A percentile compares a stretch with the other conserved stretches of the same genome.
phyloP scores from a whole-genome alignment of 2,888 invertebrate species.

The Heliconius charithonia region DNA sequence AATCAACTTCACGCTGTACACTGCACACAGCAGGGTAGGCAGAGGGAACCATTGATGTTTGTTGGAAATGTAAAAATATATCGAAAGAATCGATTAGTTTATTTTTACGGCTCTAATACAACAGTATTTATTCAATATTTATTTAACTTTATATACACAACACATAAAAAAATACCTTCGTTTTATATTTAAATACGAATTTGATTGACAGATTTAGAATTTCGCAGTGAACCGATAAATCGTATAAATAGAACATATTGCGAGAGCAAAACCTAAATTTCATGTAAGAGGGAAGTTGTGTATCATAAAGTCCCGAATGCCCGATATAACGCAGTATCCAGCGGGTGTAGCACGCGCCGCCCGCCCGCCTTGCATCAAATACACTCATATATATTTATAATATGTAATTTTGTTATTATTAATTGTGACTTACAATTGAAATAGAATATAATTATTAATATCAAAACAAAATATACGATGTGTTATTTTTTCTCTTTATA shows the following conservation, averaged over 20 bases:
- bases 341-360: slow-evolving; percentile 32
- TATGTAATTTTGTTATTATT: background rate
- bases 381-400: background rate
- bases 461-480: no score
- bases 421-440: background rate
- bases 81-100: no score
- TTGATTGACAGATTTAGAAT: slow-evolving; percentile 24
- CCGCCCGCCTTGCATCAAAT: slow-evolving; percentile 4
- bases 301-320: slow-evolving; percentile 42
- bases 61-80: no score
- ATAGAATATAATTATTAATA: background rate
- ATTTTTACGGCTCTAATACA: no score
- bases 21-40: no score
- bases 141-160: background rate
- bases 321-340: slow-evolving; percentile 46
- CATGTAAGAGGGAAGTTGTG: slow-evolving; percentile 37
- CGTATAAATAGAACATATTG: slow-evolving; percentile 31
- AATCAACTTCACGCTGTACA: no score
- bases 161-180: background rate
- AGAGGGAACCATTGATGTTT: no score
- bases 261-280: slow-evolving; percentile 39
- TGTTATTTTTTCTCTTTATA: background rate
- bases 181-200: background rate
- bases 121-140: background rate
- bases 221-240: slow-evolving; percentile 14